phyloP scores from a whole-genome alignment of 2,888 invertebrate genomes.

The Ophion costatus region DNA sequence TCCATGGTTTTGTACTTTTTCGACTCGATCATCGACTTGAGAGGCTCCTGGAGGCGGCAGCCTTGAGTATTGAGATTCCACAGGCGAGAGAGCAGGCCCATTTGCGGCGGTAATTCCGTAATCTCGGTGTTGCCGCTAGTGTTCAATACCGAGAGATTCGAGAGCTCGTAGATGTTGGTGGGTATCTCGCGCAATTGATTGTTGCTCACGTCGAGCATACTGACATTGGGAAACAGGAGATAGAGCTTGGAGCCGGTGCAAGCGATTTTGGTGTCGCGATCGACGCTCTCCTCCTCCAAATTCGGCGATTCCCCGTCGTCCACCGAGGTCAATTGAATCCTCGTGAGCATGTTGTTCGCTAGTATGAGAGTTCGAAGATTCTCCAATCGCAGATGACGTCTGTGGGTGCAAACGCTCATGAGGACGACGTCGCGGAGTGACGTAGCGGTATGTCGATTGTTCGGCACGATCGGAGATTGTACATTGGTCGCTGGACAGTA shows the following conservation, averaged over 20 bases:
- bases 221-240: constrained; percentile 95
- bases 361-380: constrained; percentile 92
- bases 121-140: constrained; percentile 94
- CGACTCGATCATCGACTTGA: constrained; percentile 95
- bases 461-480: constrained; percentile 78
- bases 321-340: constrained; percentile 92
- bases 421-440: constrained; percentile 90
- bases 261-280: constrained; percentile 77
- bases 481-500: constrained; percentile 85
- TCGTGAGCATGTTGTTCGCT: constrained; percentile 92
- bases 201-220: constrained; percentile 97
- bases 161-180: constrained; percentile 92
- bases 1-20: constrained; percentile 98
- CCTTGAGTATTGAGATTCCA: constrained; percentile 98
- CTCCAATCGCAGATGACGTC: constrained; percentile 93
- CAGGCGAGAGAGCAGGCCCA: constrained; percentile 96
- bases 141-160: constrained; percentile 96
- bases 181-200: constrained; percentile 93
- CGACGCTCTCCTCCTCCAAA: constrained; percentile 85
- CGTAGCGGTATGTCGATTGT: constrained; percentile 83
- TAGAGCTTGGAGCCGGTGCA: constrained; percentile 78
- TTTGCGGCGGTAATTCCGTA: constrained; percentile 95
- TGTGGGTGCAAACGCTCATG: constrained; percentile 92
- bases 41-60: constrained; percentile 94
- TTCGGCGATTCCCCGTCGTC: constrained; percentile 89